phyloP scores from a whole-genome alignment of 2,113 vertebrate genomes.

The Indri indri region DNA sequence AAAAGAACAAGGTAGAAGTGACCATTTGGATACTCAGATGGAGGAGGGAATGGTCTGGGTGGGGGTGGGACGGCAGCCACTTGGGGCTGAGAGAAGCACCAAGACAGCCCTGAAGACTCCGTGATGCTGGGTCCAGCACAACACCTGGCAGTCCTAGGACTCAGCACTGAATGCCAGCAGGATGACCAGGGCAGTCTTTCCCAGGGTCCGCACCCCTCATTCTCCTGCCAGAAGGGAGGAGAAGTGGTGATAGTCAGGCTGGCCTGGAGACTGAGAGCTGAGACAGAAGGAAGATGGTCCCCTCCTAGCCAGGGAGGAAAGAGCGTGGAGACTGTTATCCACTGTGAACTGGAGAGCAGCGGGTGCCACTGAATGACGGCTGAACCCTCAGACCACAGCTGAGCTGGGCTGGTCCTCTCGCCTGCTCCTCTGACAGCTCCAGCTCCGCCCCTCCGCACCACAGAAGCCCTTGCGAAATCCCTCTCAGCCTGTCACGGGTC shows the following conservation, averaged over 20 bases:
- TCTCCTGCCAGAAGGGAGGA: neutral
- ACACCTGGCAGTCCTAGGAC: neutral
- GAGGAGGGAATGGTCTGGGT: neutral
- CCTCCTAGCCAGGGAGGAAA: neutral
- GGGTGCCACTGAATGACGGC: neutral
- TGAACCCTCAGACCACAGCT: neutral
- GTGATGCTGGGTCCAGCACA: no score
- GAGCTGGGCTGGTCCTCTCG: neutral
- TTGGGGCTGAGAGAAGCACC: neutral
- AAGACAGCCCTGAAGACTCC: neutral
- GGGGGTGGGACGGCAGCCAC: neutral
- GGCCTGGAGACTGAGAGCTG: neutral
- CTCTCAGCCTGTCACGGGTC: conserved; percentile 64
- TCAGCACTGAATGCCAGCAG: neutral
- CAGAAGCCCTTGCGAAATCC: conserved; percentile 67
- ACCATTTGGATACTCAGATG: neutral
- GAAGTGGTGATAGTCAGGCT: neutral
- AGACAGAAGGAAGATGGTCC: neutral
- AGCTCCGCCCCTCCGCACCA: conserved; percentile 34
- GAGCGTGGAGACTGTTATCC: neutral
- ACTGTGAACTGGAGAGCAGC: neutral
- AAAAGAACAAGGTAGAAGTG: neutral
- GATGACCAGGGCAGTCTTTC: neutral
- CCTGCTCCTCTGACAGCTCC: neutral
- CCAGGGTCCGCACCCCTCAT: neutral